A percentile compares a stretch with the other conserved stretches of the same genome.
phyloP scores from a whole-genome alignment of 2,888 invertebrate species.

The Pollenia amentaria region DNA sequence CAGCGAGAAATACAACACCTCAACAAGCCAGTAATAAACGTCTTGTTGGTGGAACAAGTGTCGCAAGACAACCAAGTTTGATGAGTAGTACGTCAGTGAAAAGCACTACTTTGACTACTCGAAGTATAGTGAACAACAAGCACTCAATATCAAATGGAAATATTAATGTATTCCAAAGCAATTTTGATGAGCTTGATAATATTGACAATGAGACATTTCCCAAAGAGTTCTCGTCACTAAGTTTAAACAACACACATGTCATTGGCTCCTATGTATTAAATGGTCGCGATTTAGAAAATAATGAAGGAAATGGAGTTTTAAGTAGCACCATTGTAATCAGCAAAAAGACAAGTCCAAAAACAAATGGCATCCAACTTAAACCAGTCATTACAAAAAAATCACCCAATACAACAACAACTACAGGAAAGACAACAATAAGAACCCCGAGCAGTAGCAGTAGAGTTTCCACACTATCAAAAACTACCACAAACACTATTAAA shows the following conservation, averaged over 20 bases:
- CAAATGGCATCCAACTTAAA: conserved; percentile 80
- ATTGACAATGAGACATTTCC: conserved; percentile 78
- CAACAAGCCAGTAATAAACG: conserved; percentile 40
- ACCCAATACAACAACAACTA: conserved; percentile 74
- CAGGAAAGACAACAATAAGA: conserved; percentile 35
- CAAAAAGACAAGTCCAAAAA: conserved; percentile 57
- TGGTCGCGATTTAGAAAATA: conserved; percentile 70
- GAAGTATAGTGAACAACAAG: conserved; percentile 17
- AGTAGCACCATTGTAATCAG: conserved; percentile 50
- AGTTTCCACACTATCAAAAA: conserved; percentile 73
- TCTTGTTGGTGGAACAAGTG: conserved; percentile 41
- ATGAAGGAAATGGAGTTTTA: conserved; percentile 33
- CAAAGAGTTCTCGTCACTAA: conserved; percentile 78
- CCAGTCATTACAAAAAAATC: conserved; percentile 83
- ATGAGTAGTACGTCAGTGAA: conserved; percentile 14
- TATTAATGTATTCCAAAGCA: conserved; percentile 52
- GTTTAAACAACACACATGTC: conserved; percentile 75
- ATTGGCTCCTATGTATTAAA: conserved; percentile 77
- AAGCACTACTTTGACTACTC: conserved; percentile 11
- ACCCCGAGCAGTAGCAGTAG: conserved; percentile 74
- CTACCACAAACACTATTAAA: conserved; percentile 40
- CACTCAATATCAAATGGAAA: conserved; percentile 48
- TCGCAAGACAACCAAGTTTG: conserved; percentile 18
- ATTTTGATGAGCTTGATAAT: conserved; percentile 73
- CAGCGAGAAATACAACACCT: conserved; percentile 32